Evolutionary conservation across 2,888 invertebrate genomes (phyloP), one percentile per base, ranked within the genome.

Genomic region (Apodemia duryi): DNA sequence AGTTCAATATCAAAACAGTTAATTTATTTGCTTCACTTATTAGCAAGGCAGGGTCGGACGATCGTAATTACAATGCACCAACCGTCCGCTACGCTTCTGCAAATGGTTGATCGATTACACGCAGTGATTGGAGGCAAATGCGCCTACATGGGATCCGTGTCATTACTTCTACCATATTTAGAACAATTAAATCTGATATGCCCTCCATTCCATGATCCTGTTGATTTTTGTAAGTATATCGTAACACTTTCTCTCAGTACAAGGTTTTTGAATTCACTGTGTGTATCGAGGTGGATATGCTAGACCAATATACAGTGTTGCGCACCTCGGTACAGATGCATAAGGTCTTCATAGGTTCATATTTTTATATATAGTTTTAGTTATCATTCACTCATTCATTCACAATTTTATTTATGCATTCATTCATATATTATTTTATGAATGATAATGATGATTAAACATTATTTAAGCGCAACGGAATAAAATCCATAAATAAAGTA

Each of bases 11-110:
- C 97, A 66, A 96, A 95, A 83, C 97, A 98, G 82, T 95, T 97
- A 80, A 91, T 98, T 65, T 93, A 94, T 68, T 84, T 98, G 68
- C 92, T 98, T 63, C 97, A 96, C 84, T 94, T 95, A 71, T 85
- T 98, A 72, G 97, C 98, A 0, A 84, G 93, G 66, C 96, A 97
- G 75, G 98, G 98, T 9, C 93, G 97, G 72, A 98, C 97, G 2
- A 94, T 98, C 68, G 94, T 98, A 65, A 96, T 97, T 77, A 96
- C 97, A 28, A 97, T 98, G 78, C 98, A 98, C 85, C 98, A 98
- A 83, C 98, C 98, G 0, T 97, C 97, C 68, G 97, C 97, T 2
- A 91, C 95, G 63, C 92, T 98, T 61, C 95, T 98, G 75, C 95
- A 96, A 77, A 96, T 97, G 95, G 96, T 98, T 81, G 98, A 98